Evolutionary conservation across 2,113 vertebrate species (phyloP).

Genomic region (Heterocephalus glaber): DNA sequence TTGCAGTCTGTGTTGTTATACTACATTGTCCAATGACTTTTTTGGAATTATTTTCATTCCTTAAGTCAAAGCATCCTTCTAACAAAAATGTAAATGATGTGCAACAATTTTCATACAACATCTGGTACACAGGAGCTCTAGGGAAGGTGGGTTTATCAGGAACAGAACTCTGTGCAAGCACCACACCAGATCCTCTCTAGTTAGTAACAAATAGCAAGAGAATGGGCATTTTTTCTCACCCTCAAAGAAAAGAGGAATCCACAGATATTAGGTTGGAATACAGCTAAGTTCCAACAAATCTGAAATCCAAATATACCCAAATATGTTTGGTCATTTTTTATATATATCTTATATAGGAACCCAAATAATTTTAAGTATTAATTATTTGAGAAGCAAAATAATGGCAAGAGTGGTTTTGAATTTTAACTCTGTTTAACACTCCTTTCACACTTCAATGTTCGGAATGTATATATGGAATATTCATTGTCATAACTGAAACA

Average conservation of each 20-base stretch:
- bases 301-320: constrained; percentile 25
- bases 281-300: not conserved
- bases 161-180: not conserved
- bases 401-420: not conserved
- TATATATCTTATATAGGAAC: not conserved
- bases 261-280: not conserved
- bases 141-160: not conserved
- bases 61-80: not conserved
- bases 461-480: not conserved
- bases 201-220: not conserved
- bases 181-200: not conserved
- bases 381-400: constrained; percentile 45
- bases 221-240: not conserved
- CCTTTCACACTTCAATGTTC: not conserved
- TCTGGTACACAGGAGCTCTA: not conserved
- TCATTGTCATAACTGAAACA: not conserved
- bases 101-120: not conserved
- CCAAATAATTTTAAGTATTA: not conserved
- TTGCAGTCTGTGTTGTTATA: not conserved
- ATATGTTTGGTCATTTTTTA: not conserved
- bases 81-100: constrained; percentile 17
- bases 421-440: not conserved
- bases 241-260: not conserved
- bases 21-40: not conserved
- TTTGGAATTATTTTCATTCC: constrained; percentile 9